Conservation (phyloP, 2,888 invertebrate species). For the Drosophila recens region DNA sequence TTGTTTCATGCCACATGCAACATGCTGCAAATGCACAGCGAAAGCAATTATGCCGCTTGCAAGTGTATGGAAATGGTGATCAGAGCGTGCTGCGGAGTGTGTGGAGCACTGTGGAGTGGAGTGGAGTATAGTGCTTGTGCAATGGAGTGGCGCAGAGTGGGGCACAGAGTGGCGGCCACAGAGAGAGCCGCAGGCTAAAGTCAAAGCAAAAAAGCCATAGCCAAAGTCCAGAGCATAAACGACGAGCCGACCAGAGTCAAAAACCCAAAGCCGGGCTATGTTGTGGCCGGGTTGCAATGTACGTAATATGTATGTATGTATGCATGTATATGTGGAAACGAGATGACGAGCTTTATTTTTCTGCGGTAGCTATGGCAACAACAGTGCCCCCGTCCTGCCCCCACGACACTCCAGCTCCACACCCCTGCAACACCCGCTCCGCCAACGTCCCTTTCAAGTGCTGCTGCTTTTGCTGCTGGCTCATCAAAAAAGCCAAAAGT, state of each 20-base stretch:
- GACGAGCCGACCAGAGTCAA: slow-evolving; percentile 17
- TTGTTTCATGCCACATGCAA: slow-evolving; percentile 9
- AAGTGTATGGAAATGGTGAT: slow-evolving; percentile 54
- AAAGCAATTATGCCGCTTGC: slow-evolving; percentile 47
- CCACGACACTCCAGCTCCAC: background rate
- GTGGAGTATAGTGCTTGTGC: slow-evolving; percentile 8
- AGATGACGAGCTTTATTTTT: slow-evolving; percentile 64
- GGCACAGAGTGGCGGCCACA: slow-evolving; percentile 13
- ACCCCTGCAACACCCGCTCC: slow-evolving; percentile 36
- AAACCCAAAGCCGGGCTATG: slow-evolving; percentile 15
- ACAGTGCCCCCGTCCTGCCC: slow-evolving; percentile 26
- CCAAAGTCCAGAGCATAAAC: slow-evolving; percentile 29
- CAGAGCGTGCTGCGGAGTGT: slow-evolving; percentile 9
- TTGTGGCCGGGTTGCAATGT: slow-evolving; percentile 50
- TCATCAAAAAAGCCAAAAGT: slow-evolving; percentile 79
- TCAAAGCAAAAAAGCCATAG: slow-evolving; percentile 31
- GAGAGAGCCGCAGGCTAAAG: slow-evolving; percentile 26
- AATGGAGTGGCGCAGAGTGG: slow-evolving; percentile 3
- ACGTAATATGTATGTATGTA: background rate
- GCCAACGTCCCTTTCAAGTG: slow-evolving; percentile 63
- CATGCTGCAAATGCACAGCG: slow-evolving; percentile 33
- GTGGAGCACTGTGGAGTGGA: background rate
- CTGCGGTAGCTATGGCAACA: slow-evolving; percentile 74
- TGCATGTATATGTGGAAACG: slow-evolving; percentile 45
- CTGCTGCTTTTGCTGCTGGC: slow-evolving; percentile 61